Conservation (phyloP, 2,888 invertebrate species). For the Griposia aprilina region DNA sequence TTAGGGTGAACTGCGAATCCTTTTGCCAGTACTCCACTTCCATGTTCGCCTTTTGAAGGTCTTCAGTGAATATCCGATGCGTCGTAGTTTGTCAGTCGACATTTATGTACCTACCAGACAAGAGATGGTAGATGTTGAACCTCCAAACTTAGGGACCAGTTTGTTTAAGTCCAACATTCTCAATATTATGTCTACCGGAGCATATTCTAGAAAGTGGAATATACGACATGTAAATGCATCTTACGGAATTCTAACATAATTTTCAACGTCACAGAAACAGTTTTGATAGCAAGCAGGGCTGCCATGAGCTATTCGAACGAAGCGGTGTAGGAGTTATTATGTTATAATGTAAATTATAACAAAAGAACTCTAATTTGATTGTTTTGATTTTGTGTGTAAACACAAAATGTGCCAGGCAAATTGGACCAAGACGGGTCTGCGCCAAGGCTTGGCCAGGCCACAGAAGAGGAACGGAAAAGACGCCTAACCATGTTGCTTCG, state of each 20-base stretch:
- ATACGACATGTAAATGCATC: not conserved
- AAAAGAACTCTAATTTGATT: too few relatives aligned
- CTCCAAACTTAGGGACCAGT: not conserved
- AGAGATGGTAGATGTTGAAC: too few relatives aligned
- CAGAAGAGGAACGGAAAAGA: not conserved
- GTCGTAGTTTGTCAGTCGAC: not conserved
- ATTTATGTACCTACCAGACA: not conserved
- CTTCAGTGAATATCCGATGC: not conserved
- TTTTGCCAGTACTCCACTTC: not conserved
- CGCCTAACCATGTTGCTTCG: not conserved
- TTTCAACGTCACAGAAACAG: not conserved
- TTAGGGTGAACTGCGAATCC: not conserved
- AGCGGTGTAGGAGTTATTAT: not conserved
- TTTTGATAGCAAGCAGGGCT: not conserved
- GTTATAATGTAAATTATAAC: too few relatives aligned
- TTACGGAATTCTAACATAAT: not conserved
- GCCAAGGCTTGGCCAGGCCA: not conserved
- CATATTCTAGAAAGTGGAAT: not conserved
- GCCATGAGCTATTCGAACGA: not conserved
- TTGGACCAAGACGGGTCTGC: not conserved
- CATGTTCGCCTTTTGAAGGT: not conserved
- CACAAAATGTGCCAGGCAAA: not conserved
- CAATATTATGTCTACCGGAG: not conserved
- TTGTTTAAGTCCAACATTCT: not conserved
- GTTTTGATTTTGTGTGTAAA: too few relatives aligned